These are phyloP conservation scores for Chrysoperla carnea DNA, from an alignment of 1,140 invertebrate species.

Conservation along the genomic window DNA sequence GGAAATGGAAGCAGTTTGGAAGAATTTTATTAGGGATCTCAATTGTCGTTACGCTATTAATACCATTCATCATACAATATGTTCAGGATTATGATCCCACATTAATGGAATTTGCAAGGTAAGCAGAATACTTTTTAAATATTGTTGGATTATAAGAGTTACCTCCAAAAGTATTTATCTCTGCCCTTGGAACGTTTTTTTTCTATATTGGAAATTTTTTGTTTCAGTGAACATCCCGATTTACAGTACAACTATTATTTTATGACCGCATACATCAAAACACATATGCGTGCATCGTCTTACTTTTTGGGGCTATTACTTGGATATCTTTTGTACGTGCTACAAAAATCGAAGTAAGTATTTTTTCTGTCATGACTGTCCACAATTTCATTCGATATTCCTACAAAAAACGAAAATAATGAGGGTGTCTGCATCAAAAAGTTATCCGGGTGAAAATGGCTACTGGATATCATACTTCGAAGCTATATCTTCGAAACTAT, in stretches of 20 bases:
- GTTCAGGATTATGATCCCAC: conserved; percentile 40
- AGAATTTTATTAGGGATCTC: conserved; percentile 29
- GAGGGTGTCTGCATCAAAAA: too few species aligned
- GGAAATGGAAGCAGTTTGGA: conserved; percentile 42
- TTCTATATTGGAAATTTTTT: conserved; percentile 10
- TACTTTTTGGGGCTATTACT: conserved; percentile 44
- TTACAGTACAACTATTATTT: conserved; percentile 40
- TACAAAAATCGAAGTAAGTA: conserved; percentile 36
- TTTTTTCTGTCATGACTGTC: too few species aligned
- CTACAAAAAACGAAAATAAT: too few species aligned
- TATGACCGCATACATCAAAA: conserved; percentile 42
- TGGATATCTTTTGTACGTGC: conserved; percentile 39
- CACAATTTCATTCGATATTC: too few species aligned
- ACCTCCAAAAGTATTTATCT: too few species aligned
- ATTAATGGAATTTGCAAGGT: conserved; percentile 42
- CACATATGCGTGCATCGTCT: conserved; percentile 46
- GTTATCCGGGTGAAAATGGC: too few species aligned
- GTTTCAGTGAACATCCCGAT: conserved; percentile 40
- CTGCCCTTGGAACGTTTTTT: too few species aligned
- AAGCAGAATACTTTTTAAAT: conserved; percentile 20
- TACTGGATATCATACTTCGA: too few species aligned
- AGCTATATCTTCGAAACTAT: too few species aligned
- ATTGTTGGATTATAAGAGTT: too few species aligned
- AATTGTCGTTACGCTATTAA: conserved; percentile 31
- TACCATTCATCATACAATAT: conserved; percentile 43